Conservation (phyloP, 2,888 invertebrate species). For the Zaprionus lineosus region DNA sequence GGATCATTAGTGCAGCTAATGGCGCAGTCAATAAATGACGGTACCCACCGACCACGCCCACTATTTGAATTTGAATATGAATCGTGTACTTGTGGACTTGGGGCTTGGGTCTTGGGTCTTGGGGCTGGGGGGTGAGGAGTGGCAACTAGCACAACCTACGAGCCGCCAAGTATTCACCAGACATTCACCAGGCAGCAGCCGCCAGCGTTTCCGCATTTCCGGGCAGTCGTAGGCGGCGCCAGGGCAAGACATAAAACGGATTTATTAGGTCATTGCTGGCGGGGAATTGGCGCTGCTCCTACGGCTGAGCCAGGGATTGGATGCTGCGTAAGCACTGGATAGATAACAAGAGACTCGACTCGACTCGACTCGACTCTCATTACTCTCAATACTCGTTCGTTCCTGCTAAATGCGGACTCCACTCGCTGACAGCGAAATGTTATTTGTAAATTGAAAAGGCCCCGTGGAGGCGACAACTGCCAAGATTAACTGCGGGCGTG, state of each 20-base stretch:
- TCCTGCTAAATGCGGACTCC: constrained; percentile 44
- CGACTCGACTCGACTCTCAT: constrained; percentile 37
- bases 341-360: constrained; percentile 35
- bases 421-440: constrained; percentile 62
- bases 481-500: constrained; percentile 20
- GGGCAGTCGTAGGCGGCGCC: constrained; percentile 68
- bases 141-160: constrained; percentile 15
- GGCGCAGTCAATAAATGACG: constrained; percentile 75
- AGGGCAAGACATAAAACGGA: constrained; percentile 70
- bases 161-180: too few species aligned
- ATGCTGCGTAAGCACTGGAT: constrained; percentile 58
- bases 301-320: constrained; percentile 15
- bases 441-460: constrained; percentile 62
- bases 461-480: constrained; percentile 8
- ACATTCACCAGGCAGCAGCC: constrained; percentile 10
- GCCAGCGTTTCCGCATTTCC: constrained; percentile 65
- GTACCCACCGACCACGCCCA: constrained; percentile 58
- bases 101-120: too few species aligned
- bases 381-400: constrained; percentile 62
- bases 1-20: constrained; percentile 78
- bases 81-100: constrained; percentile 23
- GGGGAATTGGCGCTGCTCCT: constrained; percentile 14
- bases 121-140: constrained; percentile 1
- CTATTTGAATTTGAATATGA: constrained; percentile 72
- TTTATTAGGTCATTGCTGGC: constrained; percentile 71